Evolutionary conservation across 1,140 invertebrate species (phyloP).

Genomic region (Drosophila tsacasi): DNA sequence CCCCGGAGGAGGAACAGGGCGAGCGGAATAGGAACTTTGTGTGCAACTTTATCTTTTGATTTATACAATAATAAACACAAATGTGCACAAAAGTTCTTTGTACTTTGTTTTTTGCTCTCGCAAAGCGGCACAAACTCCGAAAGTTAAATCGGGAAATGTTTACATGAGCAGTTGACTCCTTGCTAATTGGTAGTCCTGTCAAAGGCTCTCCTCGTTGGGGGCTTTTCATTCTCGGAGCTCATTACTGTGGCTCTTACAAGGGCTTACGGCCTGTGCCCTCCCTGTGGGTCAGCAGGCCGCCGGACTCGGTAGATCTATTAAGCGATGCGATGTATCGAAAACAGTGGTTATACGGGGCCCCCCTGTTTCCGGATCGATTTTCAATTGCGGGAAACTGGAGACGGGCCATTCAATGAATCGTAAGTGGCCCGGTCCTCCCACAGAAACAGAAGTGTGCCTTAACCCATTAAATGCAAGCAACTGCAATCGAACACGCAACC

Average conservation of each 20-base stretch:
- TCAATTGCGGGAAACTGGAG: slow-evolving; percentile 30
- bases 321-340: neutral
- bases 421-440: slow-evolving; percentile 46
- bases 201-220: slow-evolving; percentile 2
- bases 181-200: slow-evolving; percentile 54
- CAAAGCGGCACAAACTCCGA: slow-evolving; percentile 23
- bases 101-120: slow-evolving; percentile 49
- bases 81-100: slow-evolving; percentile 66
- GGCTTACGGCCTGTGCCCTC: neutral
- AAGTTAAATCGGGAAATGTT: slow-evolving; percentile 55
- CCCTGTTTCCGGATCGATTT: slow-evolving; percentile 27
- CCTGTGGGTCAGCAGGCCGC: slow-evolving; percentile 1
- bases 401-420: slow-evolving; percentile 44
- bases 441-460: slow-evolving; percentile 46
- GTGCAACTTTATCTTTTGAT: slow-evolving; percentile 74
- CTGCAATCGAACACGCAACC: slow-evolving; percentile 50
- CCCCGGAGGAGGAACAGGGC: slow-evolving; percentile 8
- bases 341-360: neutral
- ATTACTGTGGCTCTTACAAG: slow-evolving; percentile 20
- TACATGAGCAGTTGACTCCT: slow-evolving; percentile 52
- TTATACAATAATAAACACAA: slow-evolving; percentile 81
- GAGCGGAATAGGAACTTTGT: slow-evolving; percentile 44
- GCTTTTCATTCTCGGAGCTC: neutral
- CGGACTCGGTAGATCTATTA: neutral
- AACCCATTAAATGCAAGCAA: slow-evolving; percentile 55